A percentile compares a stretch with the other conserved stretches of the same genome.
phyloP scores from a whole-genome alignment of 2,113 vertebrate genomes.

The Perognathus longimembris region DNA sequence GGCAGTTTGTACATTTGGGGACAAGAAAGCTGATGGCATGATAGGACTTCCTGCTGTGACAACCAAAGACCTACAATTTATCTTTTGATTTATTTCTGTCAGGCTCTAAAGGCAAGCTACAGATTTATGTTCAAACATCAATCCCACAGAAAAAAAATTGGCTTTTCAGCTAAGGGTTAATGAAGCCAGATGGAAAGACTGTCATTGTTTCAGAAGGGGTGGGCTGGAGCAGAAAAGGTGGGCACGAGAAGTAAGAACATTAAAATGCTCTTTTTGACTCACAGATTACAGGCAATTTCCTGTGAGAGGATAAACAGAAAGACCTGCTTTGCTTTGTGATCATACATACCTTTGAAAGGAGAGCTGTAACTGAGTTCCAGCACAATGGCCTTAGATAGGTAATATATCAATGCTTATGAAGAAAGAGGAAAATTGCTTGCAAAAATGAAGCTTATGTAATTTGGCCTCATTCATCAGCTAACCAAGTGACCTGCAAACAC shows the following conservation, averaged over 20 bases:
- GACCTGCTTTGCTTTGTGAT: not conserved
- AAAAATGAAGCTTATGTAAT: not conserved
- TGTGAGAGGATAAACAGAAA: slow-evolving; percentile 36
- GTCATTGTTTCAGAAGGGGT: not conserved
- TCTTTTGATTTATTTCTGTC: slow-evolving; percentile 72
- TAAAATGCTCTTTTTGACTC: slow-evolving; percentile 11
- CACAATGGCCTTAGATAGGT: not conserved
- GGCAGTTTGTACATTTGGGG: slow-evolving; percentile 52
- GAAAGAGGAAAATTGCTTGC: not conserved
- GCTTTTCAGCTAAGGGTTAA: slow-evolving; percentile 53
- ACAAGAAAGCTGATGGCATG: slow-evolving; percentile 61
- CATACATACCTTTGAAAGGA: not conserved
- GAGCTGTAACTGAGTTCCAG: not conserved
- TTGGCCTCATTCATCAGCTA: not conserved
- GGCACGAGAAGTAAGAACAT: slow-evolving; percentile 8
- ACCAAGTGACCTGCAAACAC: not conserved
- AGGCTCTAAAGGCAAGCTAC: slow-evolving; percentile 35
- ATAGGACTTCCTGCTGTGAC: slow-evolving; percentile 62
- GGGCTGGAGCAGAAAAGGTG: not conserved
- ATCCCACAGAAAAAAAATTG: slow-evolving; percentile 4
- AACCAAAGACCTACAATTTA: slow-evolving; percentile 55
- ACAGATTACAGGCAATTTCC: slow-evolving; percentile 43
- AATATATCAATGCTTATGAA: not conserved
- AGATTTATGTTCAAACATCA: slow-evolving; percentile 39
- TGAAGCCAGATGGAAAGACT: not conserved